phyloP scores from a whole-genome alignment of 2,888 invertebrate species.

The Parnassius glacialis region DNA sequence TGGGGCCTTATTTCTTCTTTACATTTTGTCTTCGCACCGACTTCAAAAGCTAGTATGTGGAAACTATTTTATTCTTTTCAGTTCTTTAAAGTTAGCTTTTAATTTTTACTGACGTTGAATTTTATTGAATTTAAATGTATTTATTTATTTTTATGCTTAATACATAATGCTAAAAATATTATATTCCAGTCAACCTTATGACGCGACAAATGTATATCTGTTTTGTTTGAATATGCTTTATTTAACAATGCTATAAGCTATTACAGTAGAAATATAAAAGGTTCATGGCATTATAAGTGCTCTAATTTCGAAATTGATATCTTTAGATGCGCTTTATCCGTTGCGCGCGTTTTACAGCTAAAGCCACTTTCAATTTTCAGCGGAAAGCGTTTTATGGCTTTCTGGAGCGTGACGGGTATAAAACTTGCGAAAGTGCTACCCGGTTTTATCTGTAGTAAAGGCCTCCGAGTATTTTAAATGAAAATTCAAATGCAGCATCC shows the following conservation, averaged over 20 bases:
- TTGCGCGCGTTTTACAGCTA: slow-evolving; percentile 67
- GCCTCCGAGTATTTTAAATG: background rate
- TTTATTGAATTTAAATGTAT: too few relatives aligned
- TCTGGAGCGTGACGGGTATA: slow-evolving; percentile 68
- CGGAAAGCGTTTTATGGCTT: slow-evolving; percentile 70
- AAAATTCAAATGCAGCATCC: background rate
- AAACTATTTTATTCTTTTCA: too few relatives aligned
- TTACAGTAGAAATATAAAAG: slow-evolving; percentile 14
- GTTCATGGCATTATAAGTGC: slow-evolving; percentile 34
- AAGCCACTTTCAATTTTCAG: slow-evolving; percentile 77
- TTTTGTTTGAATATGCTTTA: background rate
- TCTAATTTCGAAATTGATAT: slow-evolving; percentile 61
- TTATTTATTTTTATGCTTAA: too few relatives aligned
- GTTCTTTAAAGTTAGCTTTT: too few relatives aligned
- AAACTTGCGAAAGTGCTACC: slow-evolving; percentile 19
- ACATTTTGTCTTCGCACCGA: too few relatives aligned
- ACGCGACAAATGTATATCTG: too few relatives aligned
- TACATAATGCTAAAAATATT: too few relatives aligned
- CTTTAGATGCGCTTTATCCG: slow-evolving; percentile 49
- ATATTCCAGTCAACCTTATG: too few relatives aligned
- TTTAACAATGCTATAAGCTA: background rate
- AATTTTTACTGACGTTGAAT: too few relatives aligned
- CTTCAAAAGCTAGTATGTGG: too few relatives aligned
- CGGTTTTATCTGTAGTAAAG: slow-evolving; percentile 14
- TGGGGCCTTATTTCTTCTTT: too few relatives aligned